Conservation (phyloP, 2,888 invertebrate genomes). For the Nomada fucata region DNA sequence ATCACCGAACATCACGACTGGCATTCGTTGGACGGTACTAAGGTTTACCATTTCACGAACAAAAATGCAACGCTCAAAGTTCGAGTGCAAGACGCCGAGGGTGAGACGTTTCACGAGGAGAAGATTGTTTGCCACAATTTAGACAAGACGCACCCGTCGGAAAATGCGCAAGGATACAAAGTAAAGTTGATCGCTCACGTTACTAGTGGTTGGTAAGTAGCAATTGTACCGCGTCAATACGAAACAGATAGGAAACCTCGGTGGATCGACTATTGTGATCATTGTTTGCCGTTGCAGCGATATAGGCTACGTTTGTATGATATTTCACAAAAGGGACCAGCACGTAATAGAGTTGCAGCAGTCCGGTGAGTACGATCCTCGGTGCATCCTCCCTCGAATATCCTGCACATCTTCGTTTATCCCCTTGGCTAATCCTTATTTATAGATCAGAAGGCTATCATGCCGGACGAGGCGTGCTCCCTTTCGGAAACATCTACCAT, state of each 20-base stretch:
- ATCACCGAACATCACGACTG: conserved; percentile 92
- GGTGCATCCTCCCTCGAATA: not conserved
- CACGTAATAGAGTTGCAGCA: conserved; percentile 91
- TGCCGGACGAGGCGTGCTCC: conserved; percentile 89
- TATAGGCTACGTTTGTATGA: conserved; percentile 92
- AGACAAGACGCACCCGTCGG: conserved; percentile 77
- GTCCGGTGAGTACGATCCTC: conserved; percentile 83
- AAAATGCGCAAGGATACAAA: conserved; percentile 83
- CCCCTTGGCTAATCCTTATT: conserved; percentile 48
- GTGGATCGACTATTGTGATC: not conserved
- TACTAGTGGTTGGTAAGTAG: conserved; percentile 90
- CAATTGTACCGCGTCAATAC: not conserved
- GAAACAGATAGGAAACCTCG: too few relatives aligned
- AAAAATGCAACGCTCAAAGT: conserved; percentile 90
- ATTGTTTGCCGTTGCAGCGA: conserved; percentile 86
- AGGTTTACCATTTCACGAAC: conserved; percentile 90
- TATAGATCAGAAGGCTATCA: conserved; percentile 81
- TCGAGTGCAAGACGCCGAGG: conserved; percentile 79
- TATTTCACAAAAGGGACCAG: conserved; percentile 89
- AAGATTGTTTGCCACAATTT: conserved; percentile 82
- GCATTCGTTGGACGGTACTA: conserved; percentile 91
- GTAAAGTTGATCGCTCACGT: conserved; percentile 90
- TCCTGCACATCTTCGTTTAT: not conserved
- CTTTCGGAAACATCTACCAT: conserved; percentile 85
- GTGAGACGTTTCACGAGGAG: conserved; percentile 80